Conservation (phyloP, 2,888 invertebrate genomes). For the Tetropium fuscum region DNA sequence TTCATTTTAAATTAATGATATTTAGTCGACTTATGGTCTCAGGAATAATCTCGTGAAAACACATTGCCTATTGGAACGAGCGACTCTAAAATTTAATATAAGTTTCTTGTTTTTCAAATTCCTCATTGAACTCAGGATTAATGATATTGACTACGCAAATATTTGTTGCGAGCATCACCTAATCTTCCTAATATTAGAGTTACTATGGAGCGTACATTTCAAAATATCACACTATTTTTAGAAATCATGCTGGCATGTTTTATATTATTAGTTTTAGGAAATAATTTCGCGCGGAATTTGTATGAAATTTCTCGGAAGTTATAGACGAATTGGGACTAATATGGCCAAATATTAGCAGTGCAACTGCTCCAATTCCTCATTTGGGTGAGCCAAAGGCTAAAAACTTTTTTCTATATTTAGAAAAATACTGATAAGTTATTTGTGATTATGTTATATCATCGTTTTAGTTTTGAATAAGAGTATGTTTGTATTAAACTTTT, state of each 20-base stretch:
- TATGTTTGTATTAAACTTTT: slow-evolving; percentile 23
- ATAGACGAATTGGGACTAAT: neutral
- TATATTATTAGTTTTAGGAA: neutral
- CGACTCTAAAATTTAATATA: no score
- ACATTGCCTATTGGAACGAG: no score
- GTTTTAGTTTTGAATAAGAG: slow-evolving; percentile 9
- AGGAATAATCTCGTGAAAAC: no score
- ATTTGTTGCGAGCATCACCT: no score
- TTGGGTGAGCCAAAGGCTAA: slow-evolving; percentile 11
- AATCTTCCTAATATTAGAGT: no score
- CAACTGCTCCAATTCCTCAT: no score
- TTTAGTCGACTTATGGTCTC: no score
- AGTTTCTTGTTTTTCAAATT: no score
- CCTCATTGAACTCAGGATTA: no score
- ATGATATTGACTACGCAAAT: no score
- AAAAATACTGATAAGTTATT: slow-evolving; percentile 5
- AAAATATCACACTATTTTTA: neutral
- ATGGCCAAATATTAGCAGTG: slow-evolving; percentile 7
- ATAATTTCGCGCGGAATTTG: neutral
- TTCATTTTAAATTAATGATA: no score
- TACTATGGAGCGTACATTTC: no score
- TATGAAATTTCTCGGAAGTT: neutral
- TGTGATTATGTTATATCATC: slow-evolving; percentile 21
- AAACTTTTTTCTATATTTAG: slow-evolving; percentile 4
- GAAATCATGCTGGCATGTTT: slow-evolving; percentile 23